Percentiles rank a stretch among this genome's conserved stretches.
Conservation (phyloP, 2,888 invertebrate genomes). For the Amblyjoppa proteus region DNA sequence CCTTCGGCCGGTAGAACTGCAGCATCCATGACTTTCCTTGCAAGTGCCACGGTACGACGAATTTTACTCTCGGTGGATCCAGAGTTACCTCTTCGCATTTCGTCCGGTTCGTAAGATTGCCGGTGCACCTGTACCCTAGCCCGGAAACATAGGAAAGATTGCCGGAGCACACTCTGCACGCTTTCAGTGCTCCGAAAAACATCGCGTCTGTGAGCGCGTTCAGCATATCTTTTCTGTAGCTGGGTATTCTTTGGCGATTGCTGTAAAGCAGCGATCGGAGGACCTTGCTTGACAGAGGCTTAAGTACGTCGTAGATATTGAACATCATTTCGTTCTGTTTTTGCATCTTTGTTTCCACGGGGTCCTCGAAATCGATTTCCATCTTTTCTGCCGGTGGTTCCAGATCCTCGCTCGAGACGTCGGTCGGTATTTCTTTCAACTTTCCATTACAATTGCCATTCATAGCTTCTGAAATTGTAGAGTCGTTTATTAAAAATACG, state of each 20-base stretch:
- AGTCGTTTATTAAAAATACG: not conserved
- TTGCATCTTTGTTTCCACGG: constrained; percentile 84
- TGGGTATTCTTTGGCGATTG: constrained; percentile 91
- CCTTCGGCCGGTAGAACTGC: constrained; percentile 87
- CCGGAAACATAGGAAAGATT: constrained; percentile 89
- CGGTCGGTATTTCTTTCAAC: not conserved
- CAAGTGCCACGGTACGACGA: constrained; percentile 89
- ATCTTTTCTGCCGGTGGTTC: constrained; percentile 89
- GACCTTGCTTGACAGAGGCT: constrained; percentile 87
- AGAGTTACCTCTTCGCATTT: constrained; percentile 92
- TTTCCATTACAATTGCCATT: not conserved
- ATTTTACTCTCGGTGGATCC: constrained; percentile 90
- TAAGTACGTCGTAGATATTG: constrained; percentile 88
- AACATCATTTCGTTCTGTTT: constrained; percentile 91
- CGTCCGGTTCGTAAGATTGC: constrained; percentile 94
- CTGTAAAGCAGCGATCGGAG: constrained; percentile 88
- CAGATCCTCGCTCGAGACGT: constrained; percentile 85
- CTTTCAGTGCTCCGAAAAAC: constrained; percentile 93
- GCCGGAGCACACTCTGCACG: constrained; percentile 92
- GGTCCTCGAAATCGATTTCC: constrained; percentile 88
- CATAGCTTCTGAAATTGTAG: not conserved
- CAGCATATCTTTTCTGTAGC: constrained; percentile 89
- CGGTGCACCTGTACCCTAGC: constrained; percentile 94
- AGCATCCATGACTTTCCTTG: constrained; percentile 87
- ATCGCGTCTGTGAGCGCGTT: constrained; percentile 94